Percentiles rank a stretch among this genome's conserved stretches.
These are phyloP conservation scores for Actinia equina DNA, from an alignment of 64 coral and sea anemone species.

Conservation along the genomic window DNA sequence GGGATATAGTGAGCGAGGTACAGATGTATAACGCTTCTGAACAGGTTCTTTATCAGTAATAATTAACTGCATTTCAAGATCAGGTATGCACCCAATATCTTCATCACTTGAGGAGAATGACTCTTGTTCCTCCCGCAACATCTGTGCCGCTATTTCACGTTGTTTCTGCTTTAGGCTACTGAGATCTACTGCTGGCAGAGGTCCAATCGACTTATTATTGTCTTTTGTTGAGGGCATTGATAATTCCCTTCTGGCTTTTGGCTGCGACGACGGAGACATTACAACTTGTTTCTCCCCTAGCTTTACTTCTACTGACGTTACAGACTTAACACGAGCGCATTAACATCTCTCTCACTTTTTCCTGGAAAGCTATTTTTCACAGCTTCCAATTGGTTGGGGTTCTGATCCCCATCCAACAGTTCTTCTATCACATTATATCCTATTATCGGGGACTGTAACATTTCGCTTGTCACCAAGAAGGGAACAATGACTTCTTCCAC, in stretches of 20 bases:
- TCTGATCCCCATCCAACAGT: background rate
- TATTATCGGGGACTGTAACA: too few relatives aligned
- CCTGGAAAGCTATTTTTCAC: background rate
- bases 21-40: too few relatives aligned
- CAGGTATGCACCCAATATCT: slow-evolving; percentile 50
- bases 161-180: slow-evolving; percentile 35
- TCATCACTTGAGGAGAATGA: slow-evolving; percentile 42
- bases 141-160: slow-evolving; percentile 4
- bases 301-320: too few relatives aligned
- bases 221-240: background rate
- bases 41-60: slow-evolving; percentile 36
- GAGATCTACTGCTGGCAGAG: slow-evolving; percentile 18
- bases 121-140: slow-evolving; percentile 37
- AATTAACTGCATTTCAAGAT: slow-evolving; percentile 54
- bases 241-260: background rate
- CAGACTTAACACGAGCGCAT: slow-evolving; percentile 23
- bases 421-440: slow-evolving; percentile 8
- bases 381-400: slow-evolving; percentile 8
- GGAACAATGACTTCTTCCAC: too few relatives aligned
- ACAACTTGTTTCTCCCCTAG: background rate
- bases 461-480: too few relatives aligned
- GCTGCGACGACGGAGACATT: background rate
- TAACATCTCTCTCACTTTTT: slow-evolving; percentile 15
- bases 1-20: too few relatives aligned
- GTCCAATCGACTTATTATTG: background rate